Evolutionary conservation across 2,888 invertebrate genomes (phyloP).

Genomic region (Caenorhabditis macrosperma): DNA sequence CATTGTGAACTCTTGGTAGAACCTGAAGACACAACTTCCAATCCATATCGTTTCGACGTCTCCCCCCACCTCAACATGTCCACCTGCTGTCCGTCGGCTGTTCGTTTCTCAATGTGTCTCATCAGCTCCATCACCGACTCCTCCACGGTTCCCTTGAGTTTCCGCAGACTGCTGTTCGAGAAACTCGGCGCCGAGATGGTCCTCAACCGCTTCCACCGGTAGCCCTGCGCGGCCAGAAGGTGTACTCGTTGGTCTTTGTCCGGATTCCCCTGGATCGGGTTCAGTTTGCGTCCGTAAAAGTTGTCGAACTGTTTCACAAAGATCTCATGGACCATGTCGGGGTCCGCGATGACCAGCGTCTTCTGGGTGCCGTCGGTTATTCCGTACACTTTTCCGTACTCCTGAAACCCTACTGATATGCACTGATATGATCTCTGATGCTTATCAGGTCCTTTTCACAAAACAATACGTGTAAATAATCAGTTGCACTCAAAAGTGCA

Average conservation of each 20-base stretch:
- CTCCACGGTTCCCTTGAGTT: conserved; percentile 72
- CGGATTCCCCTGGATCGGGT: conserved; percentile 64
- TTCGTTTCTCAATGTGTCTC: conserved; percentile 42
- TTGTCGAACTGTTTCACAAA: conserved; percentile 81
- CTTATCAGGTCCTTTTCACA: no score
- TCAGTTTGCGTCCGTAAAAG: conserved; percentile 81
- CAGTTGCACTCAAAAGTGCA: no score
- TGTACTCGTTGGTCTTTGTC: conserved; percentile 57
- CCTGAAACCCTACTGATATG: conserved; percentile 5
- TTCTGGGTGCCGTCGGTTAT: conserved; percentile 67
- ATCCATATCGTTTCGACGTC: neutral
- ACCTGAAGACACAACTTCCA: conserved; percentile 11
- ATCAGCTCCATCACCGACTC: conserved; percentile 51
- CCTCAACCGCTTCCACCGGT: conserved; percentile 82
- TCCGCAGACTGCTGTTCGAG: conserved; percentile 81
- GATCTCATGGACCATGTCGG: conserved; percentile 81
- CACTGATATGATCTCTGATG: neutral
- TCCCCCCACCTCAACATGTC: conserved; percentile 32
- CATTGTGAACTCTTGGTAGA: conserved; percentile 69
- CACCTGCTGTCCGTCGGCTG: conserved; percentile 22
- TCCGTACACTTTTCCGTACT: conserved; percentile 59
- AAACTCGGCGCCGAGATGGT: conserved; percentile 82
- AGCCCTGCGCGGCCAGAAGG: conserved; percentile 80
- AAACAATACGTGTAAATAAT: no score
- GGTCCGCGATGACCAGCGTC: conserved; percentile 81